Evolutionary conservation across 2,113 vertebrate species (phyloP).

Genomic region (Pithys albifrons): DNA sequence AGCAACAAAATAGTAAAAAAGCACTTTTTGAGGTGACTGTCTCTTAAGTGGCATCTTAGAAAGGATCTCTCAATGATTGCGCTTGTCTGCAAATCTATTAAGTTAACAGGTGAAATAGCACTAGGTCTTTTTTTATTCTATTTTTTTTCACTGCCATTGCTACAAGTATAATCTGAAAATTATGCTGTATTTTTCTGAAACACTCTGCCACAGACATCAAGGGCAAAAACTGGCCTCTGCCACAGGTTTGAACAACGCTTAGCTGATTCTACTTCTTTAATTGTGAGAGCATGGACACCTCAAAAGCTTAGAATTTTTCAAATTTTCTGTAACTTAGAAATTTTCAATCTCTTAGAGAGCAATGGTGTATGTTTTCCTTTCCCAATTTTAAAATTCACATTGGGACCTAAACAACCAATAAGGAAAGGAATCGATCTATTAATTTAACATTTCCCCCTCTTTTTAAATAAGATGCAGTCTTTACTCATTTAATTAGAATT

Average conservation of each 20-base stretch:
- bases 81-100: neutral
- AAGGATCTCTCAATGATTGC: neutral
- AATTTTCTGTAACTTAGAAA: neutral
- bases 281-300: neutral
- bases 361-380: neutral
- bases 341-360: neutral
- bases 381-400: neutral
- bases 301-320: neutral
- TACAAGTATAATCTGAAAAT: neutral
- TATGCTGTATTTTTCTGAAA: neutral
- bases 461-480: neutral
- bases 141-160: neutral
- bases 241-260: neutral
- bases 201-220: neutral
- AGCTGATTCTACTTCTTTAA: neutral
- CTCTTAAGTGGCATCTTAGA: neutral
- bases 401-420: neutral
- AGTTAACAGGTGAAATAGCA: neutral
- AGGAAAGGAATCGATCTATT: neutral
- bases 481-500: neutral
- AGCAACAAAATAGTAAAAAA: neutral
- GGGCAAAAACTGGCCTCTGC: neutral
- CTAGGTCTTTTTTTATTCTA: neutral
- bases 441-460: neutral
- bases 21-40: fast-evolving